phyloP scores from a whole-genome alignment of 37 sponge, comb jelly and placozoan genomes.

The Hormiphora californensis region DNA sequence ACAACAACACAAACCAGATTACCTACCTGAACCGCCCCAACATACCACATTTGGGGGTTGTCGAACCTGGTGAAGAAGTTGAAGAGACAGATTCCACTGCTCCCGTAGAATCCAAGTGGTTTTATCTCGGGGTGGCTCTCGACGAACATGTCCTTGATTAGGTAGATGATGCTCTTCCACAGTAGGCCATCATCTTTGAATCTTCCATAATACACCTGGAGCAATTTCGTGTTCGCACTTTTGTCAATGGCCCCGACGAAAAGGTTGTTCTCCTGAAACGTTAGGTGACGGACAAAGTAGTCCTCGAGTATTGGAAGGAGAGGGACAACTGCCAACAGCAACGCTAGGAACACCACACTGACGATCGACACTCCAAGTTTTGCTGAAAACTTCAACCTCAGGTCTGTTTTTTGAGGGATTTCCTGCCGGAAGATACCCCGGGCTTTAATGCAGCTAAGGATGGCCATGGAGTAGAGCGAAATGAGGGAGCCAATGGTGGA shows the following conservation, averaged over 20 bases:
- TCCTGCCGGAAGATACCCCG: background rate
- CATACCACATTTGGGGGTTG: background rate
- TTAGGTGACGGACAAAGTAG: background rate
- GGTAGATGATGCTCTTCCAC: too few species aligned
- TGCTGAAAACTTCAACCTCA: background rate
- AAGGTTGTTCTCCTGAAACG: background rate
- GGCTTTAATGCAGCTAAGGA: background rate
- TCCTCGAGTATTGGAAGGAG: background rate
- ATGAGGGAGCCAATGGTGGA: background rate
- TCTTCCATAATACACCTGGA: background rate
- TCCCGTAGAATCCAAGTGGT: constrained; percentile 35
- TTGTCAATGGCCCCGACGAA: constrained; percentile 3
- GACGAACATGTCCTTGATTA: too few species aligned
- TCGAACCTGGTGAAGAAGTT: background rate
- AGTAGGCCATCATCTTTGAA: too few species aligned
- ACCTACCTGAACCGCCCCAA: background rate
- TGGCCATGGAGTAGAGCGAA: constrained; percentile 9
- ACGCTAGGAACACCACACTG: background rate
- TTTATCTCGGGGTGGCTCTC: too few species aligned
- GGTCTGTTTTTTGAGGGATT: background rate
- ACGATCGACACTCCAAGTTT: background rate
- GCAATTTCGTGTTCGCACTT: background rate
- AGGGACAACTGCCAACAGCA: background rate
- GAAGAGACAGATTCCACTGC: constrained; percentile 6
- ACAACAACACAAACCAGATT: constrained; percentile 1